Evolutionary conservation across 2,797 vertebrate species (phyloP).

Genomic region (Enteromius viviparus): DNA sequence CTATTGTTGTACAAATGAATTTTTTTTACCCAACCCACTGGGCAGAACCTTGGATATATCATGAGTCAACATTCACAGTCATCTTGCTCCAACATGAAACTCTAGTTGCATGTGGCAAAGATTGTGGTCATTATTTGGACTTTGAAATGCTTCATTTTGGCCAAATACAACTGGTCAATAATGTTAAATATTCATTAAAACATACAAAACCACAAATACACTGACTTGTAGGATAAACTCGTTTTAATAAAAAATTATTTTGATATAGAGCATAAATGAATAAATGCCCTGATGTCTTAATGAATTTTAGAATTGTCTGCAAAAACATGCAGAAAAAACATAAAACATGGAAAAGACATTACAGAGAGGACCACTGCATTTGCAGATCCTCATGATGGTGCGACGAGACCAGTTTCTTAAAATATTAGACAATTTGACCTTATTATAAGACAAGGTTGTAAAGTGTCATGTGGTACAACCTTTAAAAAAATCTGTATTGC

Average conservation of each 20-base stretch:
- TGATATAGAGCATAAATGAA: neutral
- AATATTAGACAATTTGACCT: neutral
- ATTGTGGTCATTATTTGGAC: neutral
- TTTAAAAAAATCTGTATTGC: neutral
- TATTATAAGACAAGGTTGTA: neutral
- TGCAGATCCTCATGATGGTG: neutral
- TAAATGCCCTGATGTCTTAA: neutral
- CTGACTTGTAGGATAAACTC: neutral
- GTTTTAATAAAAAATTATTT: neutral
- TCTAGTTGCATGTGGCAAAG: neutral
- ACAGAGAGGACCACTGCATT: neutral
- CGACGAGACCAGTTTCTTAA: neutral
- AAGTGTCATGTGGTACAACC: neutral
- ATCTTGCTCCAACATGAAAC: constrained; percentile 25
- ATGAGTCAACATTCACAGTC: constrained; percentile 10
- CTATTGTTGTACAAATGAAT: constrained; percentile 19
- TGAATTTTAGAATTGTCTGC: neutral
- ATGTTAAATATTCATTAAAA: neutral
- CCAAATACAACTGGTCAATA: neutral
- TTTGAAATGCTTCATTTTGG: neutral
- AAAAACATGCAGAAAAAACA: neutral
- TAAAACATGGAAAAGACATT: neutral
- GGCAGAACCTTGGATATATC: constrained; percentile 2
- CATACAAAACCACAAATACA: neutral
- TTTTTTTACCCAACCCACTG: constrained; percentile 8